These are phyloP conservation scores for Tetramorium alpestre DNA, from an alignment of 1,140 invertebrate species.

Conservation along the genomic window DNA sequence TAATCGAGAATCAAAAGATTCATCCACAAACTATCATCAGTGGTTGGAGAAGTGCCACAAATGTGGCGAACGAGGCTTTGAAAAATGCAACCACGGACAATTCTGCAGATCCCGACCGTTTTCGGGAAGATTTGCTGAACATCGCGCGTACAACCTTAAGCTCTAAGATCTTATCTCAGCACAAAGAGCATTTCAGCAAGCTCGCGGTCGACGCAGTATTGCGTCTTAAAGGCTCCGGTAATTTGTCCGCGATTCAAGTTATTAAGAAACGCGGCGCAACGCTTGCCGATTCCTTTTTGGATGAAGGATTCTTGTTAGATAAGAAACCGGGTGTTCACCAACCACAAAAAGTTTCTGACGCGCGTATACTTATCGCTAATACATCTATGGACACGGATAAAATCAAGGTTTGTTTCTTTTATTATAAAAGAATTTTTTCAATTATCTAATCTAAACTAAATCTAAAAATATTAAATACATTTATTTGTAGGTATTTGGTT, in stretches of 20 bases:
- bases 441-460: neutral
- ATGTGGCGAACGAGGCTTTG: conserved; percentile 94
- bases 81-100: conserved; percentile 92
- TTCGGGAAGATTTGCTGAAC: conserved; percentile 96
- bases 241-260: conserved; percentile 98
- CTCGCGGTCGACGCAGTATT: conserved; percentile 98
- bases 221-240: conserved; percentile 97
- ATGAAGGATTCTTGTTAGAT: conserved; percentile 99
- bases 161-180: conserved; percentile 99
- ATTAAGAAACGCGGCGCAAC: conserved; percentile 98
- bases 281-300: conserved; percentile 97
- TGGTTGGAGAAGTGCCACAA: conserved; percentile 96
- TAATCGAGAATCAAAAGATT: conserved; percentile 95
- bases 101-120: conserved; percentile 91
- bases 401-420: conserved; percentile 91
- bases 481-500: conserved; percentile 93
- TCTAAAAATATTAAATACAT: conserved; percentile 63
- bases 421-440: conserved; percentile 33
- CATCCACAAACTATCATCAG: conserved; percentile 99
- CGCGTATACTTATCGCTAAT: conserved; percentile 99
- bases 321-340: conserved; percentile 97
- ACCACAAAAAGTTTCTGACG: conserved; percentile 91
- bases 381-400: conserved; percentile 99
- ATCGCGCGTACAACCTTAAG: conserved; percentile 99
- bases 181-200: conserved; percentile 98